A percentile compares a stretch with the other conserved stretches of the same genome.
Evolutionary conservation across 2,797 vertebrate species (phyloP).

Genomic region (Sus cebifrons): DNA sequence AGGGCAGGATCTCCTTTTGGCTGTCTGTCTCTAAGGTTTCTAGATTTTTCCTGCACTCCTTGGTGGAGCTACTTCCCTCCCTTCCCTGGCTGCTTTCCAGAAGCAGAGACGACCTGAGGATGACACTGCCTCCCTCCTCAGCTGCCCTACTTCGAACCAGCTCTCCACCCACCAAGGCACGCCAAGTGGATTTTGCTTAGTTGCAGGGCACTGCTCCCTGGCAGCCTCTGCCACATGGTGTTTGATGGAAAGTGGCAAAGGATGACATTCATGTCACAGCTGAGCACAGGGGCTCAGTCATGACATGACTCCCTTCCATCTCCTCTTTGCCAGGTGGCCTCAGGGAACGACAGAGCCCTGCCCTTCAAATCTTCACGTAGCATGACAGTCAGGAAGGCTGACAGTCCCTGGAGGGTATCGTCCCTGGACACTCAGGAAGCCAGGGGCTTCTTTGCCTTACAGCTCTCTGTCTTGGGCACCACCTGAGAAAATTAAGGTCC

Average conservation of each 20-base stretch:
- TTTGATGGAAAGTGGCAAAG: neutral
- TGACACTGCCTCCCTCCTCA: neutral
- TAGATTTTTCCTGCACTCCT: neutral
- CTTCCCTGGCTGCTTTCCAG: constrained; percentile 14
- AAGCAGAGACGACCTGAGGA: neutral
- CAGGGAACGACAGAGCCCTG: neutral
- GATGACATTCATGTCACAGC: neutral
- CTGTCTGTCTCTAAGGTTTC: neutral
- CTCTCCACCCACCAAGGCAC: neutral
- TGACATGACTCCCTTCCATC: neutral
- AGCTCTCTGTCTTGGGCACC: neutral
- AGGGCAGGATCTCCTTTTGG: neutral
- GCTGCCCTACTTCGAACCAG: neutral
- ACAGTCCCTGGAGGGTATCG: too few species aligned
- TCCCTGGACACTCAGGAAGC: neutral
- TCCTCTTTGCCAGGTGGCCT: neutral
- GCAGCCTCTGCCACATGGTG: neutral
- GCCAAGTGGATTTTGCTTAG: neutral
- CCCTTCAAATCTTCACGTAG: neutral
- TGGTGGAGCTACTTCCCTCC: neutral
- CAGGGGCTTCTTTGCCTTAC: neutral
- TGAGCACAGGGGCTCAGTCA: neutral
- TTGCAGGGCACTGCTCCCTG: neutral
- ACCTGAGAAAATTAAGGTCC: neutral
- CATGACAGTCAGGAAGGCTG: neutral